phyloP scores from a whole-genome alignment of 2,113 vertebrate species.

The Tyrannus savana region DNA sequence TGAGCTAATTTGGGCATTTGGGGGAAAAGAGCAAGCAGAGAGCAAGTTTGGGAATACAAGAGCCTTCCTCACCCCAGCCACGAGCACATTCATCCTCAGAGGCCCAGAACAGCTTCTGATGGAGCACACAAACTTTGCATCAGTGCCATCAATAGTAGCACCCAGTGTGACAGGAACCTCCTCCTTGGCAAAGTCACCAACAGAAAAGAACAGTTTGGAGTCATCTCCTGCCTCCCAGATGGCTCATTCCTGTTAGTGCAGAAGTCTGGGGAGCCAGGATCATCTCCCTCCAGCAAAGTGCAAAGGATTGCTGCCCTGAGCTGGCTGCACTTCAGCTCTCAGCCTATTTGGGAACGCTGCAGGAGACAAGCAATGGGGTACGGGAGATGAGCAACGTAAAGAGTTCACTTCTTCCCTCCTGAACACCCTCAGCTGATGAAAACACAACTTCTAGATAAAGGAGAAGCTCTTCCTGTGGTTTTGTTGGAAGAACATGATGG shows the following conservation, averaged over 20 bases:
- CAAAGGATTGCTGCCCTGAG: background rate
- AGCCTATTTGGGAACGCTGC: background rate
- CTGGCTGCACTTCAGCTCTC: background rate
- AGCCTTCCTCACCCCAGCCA: background rate
- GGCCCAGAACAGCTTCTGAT: background rate
- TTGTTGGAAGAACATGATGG: rapidly evolving
- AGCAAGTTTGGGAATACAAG: background rate
- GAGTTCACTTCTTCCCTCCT: background rate
- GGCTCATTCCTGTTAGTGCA: background rate
- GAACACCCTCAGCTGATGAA: background rate
- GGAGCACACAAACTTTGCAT: background rate
- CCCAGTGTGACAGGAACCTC: background rate
- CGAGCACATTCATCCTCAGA: background rate
- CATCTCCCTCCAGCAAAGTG: background rate
- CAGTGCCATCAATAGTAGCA: background rate
- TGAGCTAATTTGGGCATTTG: background rate
- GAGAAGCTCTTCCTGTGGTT: background rate
- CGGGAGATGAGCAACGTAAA: background rate
- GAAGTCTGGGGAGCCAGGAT: background rate
- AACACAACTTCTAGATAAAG: background rate
- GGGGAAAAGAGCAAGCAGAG: background rate
- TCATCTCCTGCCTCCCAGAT: background rate
- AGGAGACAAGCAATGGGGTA: background rate
- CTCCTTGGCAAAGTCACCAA: background rate
- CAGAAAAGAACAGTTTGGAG: background rate